Conservation (phyloP, 2,797 vertebrate species). For the Cercopithecus neglectus region DNA sequence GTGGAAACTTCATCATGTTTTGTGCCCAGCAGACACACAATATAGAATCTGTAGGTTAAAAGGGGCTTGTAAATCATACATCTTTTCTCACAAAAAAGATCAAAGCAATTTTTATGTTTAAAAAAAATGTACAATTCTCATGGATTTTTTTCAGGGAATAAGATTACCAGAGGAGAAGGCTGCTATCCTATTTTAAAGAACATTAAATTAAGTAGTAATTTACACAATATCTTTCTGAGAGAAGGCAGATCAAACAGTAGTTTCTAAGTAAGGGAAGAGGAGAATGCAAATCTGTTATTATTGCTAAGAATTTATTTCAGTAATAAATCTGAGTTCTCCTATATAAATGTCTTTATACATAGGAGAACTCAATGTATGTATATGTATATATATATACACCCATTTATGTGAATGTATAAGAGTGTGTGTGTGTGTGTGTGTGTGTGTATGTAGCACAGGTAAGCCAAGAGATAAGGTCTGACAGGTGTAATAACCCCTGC, state of each 20-base stretch:
- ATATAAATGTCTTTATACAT: too few species aligned
- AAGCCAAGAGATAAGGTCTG: neutral
- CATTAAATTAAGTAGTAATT: neutral
- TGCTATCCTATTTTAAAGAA: neutral
- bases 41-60: neutral
- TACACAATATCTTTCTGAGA: neutral
- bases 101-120: slow-evolving; percentile 1
- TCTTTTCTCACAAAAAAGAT: slow-evolving; percentile 24
- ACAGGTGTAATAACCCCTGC: neutral
- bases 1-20: neutral
- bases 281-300: neutral
- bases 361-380: too few species aligned
- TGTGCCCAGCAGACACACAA: neutral
- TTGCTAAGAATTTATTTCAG: neutral
- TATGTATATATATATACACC: too few species aligned
- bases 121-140: neutral
- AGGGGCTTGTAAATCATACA: neutral
- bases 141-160: neutral
- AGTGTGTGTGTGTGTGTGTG: too few species aligned
- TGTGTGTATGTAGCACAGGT: neutral
- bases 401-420: too few species aligned
- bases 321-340: neutral
- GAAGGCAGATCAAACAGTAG: neutral
- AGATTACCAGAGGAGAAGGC: neutral
- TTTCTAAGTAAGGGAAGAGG: neutral